Percentiles rank a stretch among this genome's conserved stretches.
These are phyloP conservation scores for Synergus japonicus DNA, from an alignment of 2,888 invertebrate genomes.

Conservation along the genomic window DNA sequence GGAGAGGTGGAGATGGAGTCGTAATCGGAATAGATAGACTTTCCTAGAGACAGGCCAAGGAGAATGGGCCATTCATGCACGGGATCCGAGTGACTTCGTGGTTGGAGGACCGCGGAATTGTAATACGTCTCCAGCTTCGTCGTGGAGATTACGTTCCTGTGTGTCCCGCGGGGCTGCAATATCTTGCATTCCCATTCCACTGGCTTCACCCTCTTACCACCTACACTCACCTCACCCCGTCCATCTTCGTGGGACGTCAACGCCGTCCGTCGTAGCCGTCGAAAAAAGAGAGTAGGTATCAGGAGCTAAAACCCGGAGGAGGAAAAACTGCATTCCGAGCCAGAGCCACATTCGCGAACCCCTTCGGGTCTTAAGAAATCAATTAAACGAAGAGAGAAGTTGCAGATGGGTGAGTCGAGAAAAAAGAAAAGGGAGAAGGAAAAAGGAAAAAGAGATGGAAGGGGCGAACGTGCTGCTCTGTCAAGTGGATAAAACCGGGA, in stretches of 20 bases:
- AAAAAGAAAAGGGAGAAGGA: conserved; percentile 35
- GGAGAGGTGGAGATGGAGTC: conserved; percentile 55
- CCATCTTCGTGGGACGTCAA: conserved; percentile 50
- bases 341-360: conserved; percentile 68
- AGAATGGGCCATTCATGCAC: conserved; percentile 76
- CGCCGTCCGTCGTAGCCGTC: conserved; percentile 46
- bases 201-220: conserved; percentile 53
- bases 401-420: conserved; percentile 55
- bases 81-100: conserved; percentile 70
- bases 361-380: conserved; percentile 75
- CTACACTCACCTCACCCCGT: conserved; percentile 48
- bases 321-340: conserved; percentile 64
- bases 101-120: conserved; percentile 72
- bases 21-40: conserved; percentile 73
- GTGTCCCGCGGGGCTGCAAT: conserved; percentile 77
- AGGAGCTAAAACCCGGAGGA: conserved; percentile 47
- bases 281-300: conserved; percentile 40
- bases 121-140: conserved; percentile 74
- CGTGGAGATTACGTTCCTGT: conserved; percentile 76
- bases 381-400: conserved; percentile 59
- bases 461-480: conserved; percentile 50
- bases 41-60: conserved; percentile 75
- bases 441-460: not conserved
- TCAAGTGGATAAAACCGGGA: conserved; percentile 74
- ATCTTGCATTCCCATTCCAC: conserved; percentile 76